Base-by-base conservation (phyloP, 30 jellyfish, hydroid and myxozoan species). In the Turritopsis rubra region DNA sequence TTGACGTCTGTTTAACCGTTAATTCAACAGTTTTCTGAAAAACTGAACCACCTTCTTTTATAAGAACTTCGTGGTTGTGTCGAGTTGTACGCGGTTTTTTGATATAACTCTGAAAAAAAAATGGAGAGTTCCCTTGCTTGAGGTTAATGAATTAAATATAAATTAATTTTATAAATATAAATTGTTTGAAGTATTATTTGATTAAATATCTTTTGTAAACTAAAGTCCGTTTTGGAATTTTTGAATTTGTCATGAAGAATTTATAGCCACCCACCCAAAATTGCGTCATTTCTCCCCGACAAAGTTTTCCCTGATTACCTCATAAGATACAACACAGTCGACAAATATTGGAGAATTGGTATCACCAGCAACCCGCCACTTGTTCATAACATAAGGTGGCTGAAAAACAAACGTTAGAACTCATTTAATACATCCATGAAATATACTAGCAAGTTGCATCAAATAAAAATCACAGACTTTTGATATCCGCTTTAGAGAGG, bases 1-100 rank as follows among this genome's bases (percentile, higher is more conserved):
- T 83, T 24, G 90, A 89, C 8, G 96, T 79, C 75, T 79, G 88
- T 85, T 91, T 91, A 76, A 91, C 28, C 21, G 91, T 87, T 75
- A 91, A 71, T 81, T 91, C 91, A 25, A 91, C 90, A 1, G 96
- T 82, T 65, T 87, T 91, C 88, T 91, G 97, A 75, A 83, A 84
- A 4, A 91, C 97, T 4, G 95, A 85, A 8, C 97, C 97, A 20
- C 97, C 97, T 72, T 91, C 97, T 70, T 91, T 91, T 25, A 91
- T 85, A 28, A 86, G 75, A 5, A 91, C 97, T 75, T 91, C 97
- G 70, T 91, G 97, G 53, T 77, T 21, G 74, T 91, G 97, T 52
- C 87, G 87, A 54, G 97, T 91, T 68, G 74, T 83, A 8, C 88
- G 89, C 68, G 97, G 97, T 73, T 91, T 91, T 31, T 91, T 91